Conservation (phyloP, 2,113 vertebrate genomes). For the Dolichotis patagonum region DNA sequence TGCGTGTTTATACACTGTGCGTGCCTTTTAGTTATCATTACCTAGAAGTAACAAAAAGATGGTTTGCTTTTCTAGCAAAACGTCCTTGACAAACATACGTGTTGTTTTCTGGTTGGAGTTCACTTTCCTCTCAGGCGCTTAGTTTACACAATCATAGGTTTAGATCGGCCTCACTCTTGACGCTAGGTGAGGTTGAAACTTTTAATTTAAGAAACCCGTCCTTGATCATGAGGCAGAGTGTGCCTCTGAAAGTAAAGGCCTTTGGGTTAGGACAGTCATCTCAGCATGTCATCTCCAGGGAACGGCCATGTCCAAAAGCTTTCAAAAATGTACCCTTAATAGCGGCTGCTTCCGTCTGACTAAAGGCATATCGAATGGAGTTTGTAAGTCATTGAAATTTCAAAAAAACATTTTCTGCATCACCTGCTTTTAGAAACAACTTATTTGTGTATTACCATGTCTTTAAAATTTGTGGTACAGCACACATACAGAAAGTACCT, state of each 20-base stretch:
- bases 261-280: neutral
- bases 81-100: slow-evolving; percentile 62
- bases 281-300: neutral
- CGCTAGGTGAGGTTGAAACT: neutral
- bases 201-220: slow-evolving; percentile 5
- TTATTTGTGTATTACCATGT: neutral
- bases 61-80: slow-evolving; percentile 45
- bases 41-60: neutral
- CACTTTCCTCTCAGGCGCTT: neutral
- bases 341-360: neutral
- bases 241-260: neutral
- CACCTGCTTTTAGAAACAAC: neutral
- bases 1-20: neutral
- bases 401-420: neutral
- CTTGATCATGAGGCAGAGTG: neutral
- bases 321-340: neutral
- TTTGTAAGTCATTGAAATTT: neutral
- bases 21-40: neutral
- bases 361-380: neutral
- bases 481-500: neutral
- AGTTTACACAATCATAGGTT: slow-evolving; percentile 36
- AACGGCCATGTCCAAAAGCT: neutral
- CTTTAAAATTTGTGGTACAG: neutral
- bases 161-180: neutral
- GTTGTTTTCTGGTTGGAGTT: slow-evolving; percentile 53